phyloP scores from a whole-genome alignment of 2,888 invertebrate species.

The Horisme vitalbata region DNA sequence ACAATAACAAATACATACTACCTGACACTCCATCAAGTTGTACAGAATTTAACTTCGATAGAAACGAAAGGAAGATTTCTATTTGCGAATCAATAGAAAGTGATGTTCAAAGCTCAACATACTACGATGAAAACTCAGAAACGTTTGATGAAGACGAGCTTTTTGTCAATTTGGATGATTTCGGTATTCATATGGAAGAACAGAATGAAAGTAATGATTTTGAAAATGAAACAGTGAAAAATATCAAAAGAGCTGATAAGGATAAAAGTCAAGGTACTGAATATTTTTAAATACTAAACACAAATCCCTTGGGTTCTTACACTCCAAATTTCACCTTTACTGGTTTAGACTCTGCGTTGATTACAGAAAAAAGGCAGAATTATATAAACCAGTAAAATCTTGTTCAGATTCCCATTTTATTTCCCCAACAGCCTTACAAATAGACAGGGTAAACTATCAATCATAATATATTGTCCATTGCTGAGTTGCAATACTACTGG shows the following conservation, averaged over 20 bases:
- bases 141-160: slow-evolving; percentile 74
- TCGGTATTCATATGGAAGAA: slow-evolving; percentile 64
- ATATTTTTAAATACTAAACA: too few relatives aligned
- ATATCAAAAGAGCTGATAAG: slow-evolving; percentile 52
- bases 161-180: slow-evolving; percentile 73
- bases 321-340: too few relatives aligned
- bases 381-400: too few relatives aligned
- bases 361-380: too few relatives aligned
- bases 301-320: too few relatives aligned
- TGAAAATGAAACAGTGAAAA: slow-evolving; percentile 37
- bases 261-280: slow-evolving; percentile 62
- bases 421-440: too few relatives aligned
- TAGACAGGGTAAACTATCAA: too few relatives aligned
- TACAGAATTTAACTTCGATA: slow-evolving; percentile 67
- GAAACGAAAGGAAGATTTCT: slow-evolving; percentile 64
- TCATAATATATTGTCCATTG: too few relatives aligned
- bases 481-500: too few relatives aligned
- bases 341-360: too few relatives aligned
- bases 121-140: slow-evolving; percentile 73
- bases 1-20: slow-evolving; percentile 60
- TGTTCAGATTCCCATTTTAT: too few relatives aligned
- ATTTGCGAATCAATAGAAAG: slow-evolving; percentile 74
- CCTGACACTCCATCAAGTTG: slow-evolving; percentile 76
- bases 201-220: slow-evolving; percentile 45
- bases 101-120: slow-evolving; percentile 68